Conservation (phyloP, 2,113 vertebrate species). For the Antidorcas marsupialis region DNA sequence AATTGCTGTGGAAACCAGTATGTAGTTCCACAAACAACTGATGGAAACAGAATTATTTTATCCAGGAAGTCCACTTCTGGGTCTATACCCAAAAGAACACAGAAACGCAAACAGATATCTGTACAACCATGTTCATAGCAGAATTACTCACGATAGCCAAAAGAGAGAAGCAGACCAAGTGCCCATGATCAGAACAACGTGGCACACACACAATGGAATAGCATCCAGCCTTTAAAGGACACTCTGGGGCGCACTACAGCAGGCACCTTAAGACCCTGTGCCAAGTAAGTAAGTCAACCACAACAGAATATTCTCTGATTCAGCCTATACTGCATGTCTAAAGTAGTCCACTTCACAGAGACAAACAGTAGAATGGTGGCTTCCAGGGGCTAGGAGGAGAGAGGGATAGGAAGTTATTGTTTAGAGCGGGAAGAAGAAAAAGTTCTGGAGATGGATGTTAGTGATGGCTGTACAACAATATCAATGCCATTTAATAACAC, state of each 20-base stretch:
- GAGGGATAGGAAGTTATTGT: no score
- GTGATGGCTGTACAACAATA: not conserved
- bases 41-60: not conserved
- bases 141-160: not conserved
- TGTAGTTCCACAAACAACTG: not conserved
- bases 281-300: not conserved
- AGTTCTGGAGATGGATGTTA: not conserved
- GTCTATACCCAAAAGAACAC: not conserved
- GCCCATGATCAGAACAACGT: accelerated
- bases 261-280: not conserved
- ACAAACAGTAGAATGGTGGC: not conserved
- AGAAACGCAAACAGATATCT: not conserved
- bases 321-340: not conserved
- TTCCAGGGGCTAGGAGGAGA: accelerated
- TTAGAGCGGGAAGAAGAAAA: not conserved
- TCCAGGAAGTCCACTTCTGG: not conserved
- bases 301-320: not conserved
- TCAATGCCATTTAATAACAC: not conserved
- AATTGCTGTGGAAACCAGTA: not conserved
- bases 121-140: no score
- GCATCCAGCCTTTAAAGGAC: not conserved
- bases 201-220: not conserved
- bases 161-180: not conserved
- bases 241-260: not conserved
- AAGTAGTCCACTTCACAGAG: not conserved